Conservation (phyloP, 2,797 vertebrate species). For the Chrysocyon brachyurus region DNA sequence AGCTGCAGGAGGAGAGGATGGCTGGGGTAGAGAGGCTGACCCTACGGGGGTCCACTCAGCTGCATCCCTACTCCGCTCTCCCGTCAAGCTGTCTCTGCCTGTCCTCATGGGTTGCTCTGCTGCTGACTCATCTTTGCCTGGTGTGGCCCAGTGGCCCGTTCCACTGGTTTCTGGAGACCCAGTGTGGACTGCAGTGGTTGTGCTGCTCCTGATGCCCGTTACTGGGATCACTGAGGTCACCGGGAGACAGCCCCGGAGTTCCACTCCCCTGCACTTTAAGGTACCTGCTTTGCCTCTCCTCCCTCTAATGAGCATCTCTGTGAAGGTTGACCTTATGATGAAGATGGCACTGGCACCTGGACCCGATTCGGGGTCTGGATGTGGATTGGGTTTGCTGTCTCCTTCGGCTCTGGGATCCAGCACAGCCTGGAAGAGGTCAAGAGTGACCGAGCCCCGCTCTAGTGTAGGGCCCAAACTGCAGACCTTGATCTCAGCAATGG, state of each 20-base stretch:
- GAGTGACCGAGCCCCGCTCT: not conserved
- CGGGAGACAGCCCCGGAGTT: conserved; percentile 95
- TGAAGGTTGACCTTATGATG: conserved; percentile 99
- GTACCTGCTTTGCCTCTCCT: conserved; percentile 95
- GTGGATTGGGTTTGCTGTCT: conserved; percentile 94
- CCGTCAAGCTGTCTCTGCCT: conserved; percentile 93
- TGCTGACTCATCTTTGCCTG: conserved; percentile 91
- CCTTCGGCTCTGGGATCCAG: conserved; percentile 95
- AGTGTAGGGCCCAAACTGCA: conserved; percentile 45
- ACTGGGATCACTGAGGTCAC: conserved; percentile 89
- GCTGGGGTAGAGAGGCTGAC: conserved; percentile 87
- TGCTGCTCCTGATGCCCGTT: conserved; percentile 88
- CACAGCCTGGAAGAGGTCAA: conserved; percentile 92
- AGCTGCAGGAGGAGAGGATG: conserved; percentile 88
- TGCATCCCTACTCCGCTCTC: conserved; percentile 91
- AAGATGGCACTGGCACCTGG: conserved; percentile 95
- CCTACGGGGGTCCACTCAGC: conserved; percentile 80
- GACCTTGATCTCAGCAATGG: conserved; percentile 40
- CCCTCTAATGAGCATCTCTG: conserved; percentile 95
- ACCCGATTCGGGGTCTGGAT: conserved; percentile 94
- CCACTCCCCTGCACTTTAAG: conserved; percentile 94
- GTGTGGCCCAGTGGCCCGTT: conserved; percentile 88
- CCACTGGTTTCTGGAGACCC: conserved; percentile 81
- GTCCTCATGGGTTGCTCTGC: conserved; percentile 89
- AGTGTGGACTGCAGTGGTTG: conserved; percentile 82